Evolutionary conservation across 2,797 vertebrate species (phyloP).

Genomic region (Vultur gryphus): DNA sequence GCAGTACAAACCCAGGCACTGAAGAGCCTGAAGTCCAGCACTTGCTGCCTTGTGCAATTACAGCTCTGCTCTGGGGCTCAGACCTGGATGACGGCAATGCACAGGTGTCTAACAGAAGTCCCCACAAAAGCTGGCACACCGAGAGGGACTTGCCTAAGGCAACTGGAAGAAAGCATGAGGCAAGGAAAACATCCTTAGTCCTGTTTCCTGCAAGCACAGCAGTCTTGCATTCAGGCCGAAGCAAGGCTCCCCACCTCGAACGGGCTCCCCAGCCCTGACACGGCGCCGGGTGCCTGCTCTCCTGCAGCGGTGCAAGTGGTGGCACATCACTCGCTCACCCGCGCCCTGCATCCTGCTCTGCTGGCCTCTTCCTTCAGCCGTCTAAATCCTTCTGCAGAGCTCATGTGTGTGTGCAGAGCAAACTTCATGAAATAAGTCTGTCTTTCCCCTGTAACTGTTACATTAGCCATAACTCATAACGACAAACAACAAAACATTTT

Average conservation of each 20-base stretch:
- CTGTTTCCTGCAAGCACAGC: background rate
- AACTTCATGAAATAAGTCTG: accelerated
- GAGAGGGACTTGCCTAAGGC: background rate
- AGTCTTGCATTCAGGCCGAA: background rate
- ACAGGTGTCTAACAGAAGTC: accelerated
- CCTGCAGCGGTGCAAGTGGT: background rate
- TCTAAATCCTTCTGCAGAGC: background rate
- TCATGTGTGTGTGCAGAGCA: accelerated
- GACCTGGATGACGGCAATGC: accelerated
- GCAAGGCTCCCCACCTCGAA: accelerated
- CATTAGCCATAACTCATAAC: accelerated
- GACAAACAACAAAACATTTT: background rate
- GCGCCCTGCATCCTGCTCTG: accelerated
- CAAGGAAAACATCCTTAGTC: background rate
- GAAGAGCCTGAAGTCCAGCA: background rate
- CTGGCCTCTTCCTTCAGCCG: background rate
- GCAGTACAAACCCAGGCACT: background rate
- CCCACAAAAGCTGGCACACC: background rate
- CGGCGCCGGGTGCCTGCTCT: accelerated
- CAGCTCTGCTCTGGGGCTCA: background rate
- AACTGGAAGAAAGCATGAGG: accelerated
- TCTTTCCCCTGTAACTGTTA: background rate
- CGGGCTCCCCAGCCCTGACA: background rate
- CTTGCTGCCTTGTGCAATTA: background rate
- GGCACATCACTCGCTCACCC: background rate